Conservation (phyloP, 2,113 vertebrate genomes). For the Aspiorhynchus laticeps region DNA sequence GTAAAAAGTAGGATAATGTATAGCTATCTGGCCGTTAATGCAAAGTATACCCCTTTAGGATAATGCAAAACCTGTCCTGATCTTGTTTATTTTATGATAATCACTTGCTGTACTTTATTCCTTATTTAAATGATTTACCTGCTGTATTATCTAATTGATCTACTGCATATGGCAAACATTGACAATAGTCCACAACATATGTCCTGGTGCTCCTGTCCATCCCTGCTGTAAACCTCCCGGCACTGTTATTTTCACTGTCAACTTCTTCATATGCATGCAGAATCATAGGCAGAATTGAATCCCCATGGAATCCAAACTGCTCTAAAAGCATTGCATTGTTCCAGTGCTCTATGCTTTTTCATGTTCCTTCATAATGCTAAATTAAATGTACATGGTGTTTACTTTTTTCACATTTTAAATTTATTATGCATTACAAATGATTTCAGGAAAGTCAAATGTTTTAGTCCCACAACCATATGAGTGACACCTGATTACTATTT, state of each 20-base stretch:
- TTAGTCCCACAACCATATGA: neutral
- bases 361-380: neutral
- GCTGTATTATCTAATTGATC: neutral
- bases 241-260: neutral
- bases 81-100: neutral
- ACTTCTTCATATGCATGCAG: neutral
- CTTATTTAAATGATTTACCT: neutral
- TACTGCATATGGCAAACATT: neutral
- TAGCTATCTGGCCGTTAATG: neutral
- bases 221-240: neutral
- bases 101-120: neutral
- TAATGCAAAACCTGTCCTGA: neutral
- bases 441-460: neutral
- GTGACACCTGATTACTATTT: too few species aligned
- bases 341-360: neutral
- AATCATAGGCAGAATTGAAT: neutral
- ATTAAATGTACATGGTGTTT: neutral
- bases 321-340: conserved; percentile 4
- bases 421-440: neutral
- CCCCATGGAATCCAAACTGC: neutral
- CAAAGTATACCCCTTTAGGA: neutral
- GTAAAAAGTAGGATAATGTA: neutral
- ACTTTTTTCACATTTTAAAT: neutral
- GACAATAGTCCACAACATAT: neutral
- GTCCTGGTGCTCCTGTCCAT: neutral